These are phyloP conservation scores for Tachina lurida DNA, from an alignment of 2,888 invertebrate species.

Conservation along the genomic window DNA sequence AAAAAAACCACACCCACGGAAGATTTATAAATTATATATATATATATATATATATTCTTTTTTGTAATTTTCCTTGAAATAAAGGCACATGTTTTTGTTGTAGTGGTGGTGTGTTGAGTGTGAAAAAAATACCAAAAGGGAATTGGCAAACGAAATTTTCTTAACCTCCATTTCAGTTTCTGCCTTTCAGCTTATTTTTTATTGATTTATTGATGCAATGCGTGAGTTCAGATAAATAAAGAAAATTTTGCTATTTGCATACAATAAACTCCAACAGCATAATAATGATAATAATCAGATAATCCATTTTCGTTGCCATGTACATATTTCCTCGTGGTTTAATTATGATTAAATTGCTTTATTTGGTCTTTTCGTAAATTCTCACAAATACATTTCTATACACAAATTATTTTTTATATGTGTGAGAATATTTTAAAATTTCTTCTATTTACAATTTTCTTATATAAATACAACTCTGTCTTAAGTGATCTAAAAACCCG, in stretches of 20 bases:
- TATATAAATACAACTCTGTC: slow-evolving; percentile 51
- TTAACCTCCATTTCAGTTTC: slow-evolving; percentile 67
- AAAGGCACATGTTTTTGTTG: slow-evolving; percentile 70
- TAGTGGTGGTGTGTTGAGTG: slow-evolving; percentile 65
- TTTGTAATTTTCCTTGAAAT: slow-evolving; percentile 64
- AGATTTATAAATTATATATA: slow-evolving; percentile 26
- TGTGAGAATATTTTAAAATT: slow-evolving; percentile 33
- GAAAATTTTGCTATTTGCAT: not conserved
- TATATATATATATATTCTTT: slow-evolving; percentile 22
- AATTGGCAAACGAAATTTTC: slow-evolving; percentile 64
- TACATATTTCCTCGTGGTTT: slow-evolving; percentile 68
- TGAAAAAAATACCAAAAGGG: slow-evolving; percentile 41
- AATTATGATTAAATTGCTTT: slow-evolving; percentile 56
- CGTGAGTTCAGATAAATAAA: not conserved
- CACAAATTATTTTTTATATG: not conserved
- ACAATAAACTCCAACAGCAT: slow-evolving; percentile 7
- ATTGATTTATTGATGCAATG: slow-evolving; percentile 47
- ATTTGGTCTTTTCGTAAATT: slow-evolving; percentile 37
- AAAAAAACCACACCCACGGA: slow-evolving; percentile 68
- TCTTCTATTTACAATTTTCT: slow-evolving; percentile 58
- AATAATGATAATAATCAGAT: not conserved
- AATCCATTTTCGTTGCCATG: slow-evolving; percentile 31
- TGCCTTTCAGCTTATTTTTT: slow-evolving; percentile 13
- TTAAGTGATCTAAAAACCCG: slow-evolving; percentile 8
- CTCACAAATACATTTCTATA: slow-evolving; percentile 17